These are phyloP conservation scores for Trachelus troglodyta DNA, from an alignment of 2,888 invertebrate genomes.

Conservation along the genomic window DNA sequence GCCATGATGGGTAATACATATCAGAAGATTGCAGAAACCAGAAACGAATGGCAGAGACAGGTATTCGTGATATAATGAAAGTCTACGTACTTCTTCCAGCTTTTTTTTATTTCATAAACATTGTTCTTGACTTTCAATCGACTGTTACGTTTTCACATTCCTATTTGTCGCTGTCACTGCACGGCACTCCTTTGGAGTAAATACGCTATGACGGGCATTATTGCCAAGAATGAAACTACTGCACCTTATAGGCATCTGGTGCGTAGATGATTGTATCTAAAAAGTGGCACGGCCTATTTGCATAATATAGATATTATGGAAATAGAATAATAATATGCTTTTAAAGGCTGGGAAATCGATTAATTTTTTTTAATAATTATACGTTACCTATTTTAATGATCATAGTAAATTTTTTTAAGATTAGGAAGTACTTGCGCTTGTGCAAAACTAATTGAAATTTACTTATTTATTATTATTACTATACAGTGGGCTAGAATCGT, in stretches of 20 bases:
- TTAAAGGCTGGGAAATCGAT: neutral
- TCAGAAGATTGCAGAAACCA: constrained; percentile 95
- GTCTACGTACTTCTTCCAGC: neutral
- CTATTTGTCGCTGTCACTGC: neutral
- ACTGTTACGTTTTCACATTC: neutral
- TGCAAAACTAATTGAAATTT: neutral
- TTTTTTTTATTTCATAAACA: neutral
- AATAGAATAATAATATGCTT: neutral
- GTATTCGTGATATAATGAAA: constrained; percentile 59
- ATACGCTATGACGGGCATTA: neutral
- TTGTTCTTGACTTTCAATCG: neutral
- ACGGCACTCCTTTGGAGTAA: neutral
- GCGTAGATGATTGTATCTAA: neutral
- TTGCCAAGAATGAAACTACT: neutral
- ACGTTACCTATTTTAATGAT: too few species aligned
- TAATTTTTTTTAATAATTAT: too few species aligned
- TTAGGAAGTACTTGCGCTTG: neutral
- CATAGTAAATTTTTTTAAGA: neutral
- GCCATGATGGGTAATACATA: constrained; percentile 99
- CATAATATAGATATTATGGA: neutral
- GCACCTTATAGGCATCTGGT: neutral
- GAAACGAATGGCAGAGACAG: constrained; percentile 97
- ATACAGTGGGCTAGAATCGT: constrained; percentile 96
- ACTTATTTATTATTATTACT: neutral
- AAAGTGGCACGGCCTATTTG: neutral